phyloP scores from a whole-genome alignment of 2,797 vertebrate species.

The Pteropus rufus region DNA sequence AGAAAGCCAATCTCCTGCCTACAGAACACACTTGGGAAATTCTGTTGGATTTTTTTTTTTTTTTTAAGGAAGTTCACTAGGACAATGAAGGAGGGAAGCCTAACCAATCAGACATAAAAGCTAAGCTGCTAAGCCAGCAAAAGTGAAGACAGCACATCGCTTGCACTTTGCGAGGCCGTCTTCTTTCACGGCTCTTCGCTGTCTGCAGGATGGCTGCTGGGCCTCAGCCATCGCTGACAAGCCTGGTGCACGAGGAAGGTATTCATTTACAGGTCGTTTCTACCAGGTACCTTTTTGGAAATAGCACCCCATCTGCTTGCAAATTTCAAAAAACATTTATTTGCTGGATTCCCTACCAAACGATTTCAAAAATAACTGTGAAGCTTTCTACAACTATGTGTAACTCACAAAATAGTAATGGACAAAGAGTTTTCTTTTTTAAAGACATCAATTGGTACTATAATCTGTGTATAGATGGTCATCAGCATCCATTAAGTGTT shows the following conservation, averaged over 20 bases:
- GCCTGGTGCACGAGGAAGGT: background rate
- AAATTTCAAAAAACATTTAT: constrained; percentile 46
- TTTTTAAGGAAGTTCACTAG: background rate
- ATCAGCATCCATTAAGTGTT: background rate
- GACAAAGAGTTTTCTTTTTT: background rate
- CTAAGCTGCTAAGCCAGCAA: background rate
- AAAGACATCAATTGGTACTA: background rate
- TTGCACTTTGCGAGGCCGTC: background rate
- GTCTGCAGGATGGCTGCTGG: background rate
- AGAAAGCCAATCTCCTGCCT: background rate
- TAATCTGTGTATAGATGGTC: background rate
- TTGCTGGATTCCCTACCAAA: constrained; percentile 14
- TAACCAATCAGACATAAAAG: background rate
- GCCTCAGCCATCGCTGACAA: background rate
- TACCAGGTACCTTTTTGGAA: background rate
- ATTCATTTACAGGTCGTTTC: background rate
- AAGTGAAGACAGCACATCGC: background rate
- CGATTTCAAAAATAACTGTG: background rate
- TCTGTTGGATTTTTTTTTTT: background rate
- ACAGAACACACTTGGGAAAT: background rate
- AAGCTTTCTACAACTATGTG: background rate
- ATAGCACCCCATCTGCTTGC: constrained; percentile 10
- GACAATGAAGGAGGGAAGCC: background rate
- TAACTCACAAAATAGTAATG: background rate
- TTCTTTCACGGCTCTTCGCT: rapidly evolving